A percentile compares a stretch with the other conserved stretches of the same genome.
These are phyloP conservation scores for Parotia lawesii DNA, from an alignment of 2,113 vertebrate species.

Conservation along the genomic window DNA sequence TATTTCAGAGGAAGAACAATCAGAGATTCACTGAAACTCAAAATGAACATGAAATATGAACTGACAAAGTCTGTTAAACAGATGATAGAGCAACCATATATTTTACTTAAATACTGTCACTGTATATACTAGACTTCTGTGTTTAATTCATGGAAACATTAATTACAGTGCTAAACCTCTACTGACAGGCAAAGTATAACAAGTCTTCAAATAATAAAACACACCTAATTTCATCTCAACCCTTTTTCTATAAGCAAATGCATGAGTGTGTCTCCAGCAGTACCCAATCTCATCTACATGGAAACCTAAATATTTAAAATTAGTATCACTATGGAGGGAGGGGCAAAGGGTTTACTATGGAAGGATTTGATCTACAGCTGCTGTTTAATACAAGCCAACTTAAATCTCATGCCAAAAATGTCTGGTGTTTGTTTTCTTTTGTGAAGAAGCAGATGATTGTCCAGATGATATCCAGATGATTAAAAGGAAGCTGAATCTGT, in stretches of 20 bases:
- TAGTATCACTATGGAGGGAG: background rate
- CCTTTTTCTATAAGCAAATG: slow-evolving; percentile 9
- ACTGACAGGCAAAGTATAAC: slow-evolving; percentile 22
- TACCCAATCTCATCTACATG: background rate
- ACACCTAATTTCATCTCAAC: slow-evolving; percentile 36
- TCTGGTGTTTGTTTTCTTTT: slow-evolving; percentile 48
- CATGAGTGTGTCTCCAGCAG: background rate
- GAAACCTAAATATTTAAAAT: slow-evolving; percentile 61
- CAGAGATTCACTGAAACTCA: background rate
- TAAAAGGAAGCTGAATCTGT: slow-evolving; percentile 31
- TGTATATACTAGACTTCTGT: background rate
- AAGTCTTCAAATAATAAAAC: slow-evolving; percentile 26
- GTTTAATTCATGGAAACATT: slow-evolving; percentile 37
- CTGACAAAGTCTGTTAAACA: slow-evolving; percentile 4
- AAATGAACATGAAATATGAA: background rate
- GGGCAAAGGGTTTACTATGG: background rate
- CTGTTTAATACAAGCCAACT: slow-evolving; percentile 18
- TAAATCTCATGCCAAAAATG: slow-evolving; percentile 27
- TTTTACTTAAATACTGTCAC: slow-evolving; percentile 9
- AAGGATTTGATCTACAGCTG: slow-evolving; percentile 38
- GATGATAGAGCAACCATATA: background rate
- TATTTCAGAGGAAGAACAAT: background rate
- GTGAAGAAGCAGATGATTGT: slow-evolving; percentile 24
- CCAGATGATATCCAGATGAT: slow-evolving; percentile 54
- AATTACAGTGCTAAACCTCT: background rate